Percentiles rank a stretch among this genome's conserved stretches.
Evolutionary conservation across 2,888 invertebrate genomes (phyloP).

Genomic region (Caenorhabditis becei): DNA sequence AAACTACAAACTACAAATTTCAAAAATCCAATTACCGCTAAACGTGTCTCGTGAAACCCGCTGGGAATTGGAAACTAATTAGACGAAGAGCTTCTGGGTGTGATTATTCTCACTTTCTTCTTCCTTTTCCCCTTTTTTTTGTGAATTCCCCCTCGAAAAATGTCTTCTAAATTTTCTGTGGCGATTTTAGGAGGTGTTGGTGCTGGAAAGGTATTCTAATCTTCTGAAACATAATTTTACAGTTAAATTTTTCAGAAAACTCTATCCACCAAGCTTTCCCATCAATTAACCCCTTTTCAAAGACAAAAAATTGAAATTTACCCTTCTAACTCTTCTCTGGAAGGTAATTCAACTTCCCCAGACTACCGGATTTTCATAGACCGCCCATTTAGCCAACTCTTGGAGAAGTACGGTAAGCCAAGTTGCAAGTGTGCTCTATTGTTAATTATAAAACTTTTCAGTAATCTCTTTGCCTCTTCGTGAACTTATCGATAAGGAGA

Average conservation of each 20-base stretch:
- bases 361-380: conserved; percentile 46
- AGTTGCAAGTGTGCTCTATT: conserved; percentile 6
- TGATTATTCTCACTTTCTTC: conserved; percentile 16
- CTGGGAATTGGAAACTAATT: conserved; percentile 41
- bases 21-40: conserved; percentile 11
- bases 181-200: conserved; percentile 51
- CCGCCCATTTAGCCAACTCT: conserved; percentile 20
- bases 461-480: conserved; percentile 8
- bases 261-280: conserved; percentile 26
- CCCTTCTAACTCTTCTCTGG: background rate
- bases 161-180: conserved; percentile 24
- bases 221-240: background rate
- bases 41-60: background rate
- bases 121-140: background rate
- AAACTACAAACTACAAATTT: conserved; percentile 1
- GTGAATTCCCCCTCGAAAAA: too few relatives aligned
- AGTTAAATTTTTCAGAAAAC: conserved; percentile 33
- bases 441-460: conserved; percentile 7
- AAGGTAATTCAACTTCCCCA: background rate
- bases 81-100: conserved; percentile 27
- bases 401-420: conserved; percentile 38
- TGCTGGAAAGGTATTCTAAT: conserved; percentile 35
- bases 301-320: conserved; percentile 18
- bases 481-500: conserved; percentile 10
- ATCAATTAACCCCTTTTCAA: conserved; percentile 3